Evolutionary conservation across 1,140 invertebrate species (phyloP).

Genomic region (Conus ventricosus): DNA sequence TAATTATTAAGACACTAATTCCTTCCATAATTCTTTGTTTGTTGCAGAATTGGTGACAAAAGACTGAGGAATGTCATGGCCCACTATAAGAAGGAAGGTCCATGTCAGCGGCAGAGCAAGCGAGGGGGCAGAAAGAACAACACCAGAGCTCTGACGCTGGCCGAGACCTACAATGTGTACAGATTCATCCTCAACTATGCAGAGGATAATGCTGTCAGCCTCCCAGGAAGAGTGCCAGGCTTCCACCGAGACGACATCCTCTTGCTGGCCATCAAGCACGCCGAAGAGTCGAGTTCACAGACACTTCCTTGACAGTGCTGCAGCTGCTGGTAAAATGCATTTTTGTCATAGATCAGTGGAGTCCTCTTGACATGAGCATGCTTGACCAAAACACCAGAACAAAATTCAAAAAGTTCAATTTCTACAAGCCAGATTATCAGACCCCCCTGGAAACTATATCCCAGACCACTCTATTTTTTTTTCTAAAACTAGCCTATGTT

Average conservation of each 20-base stretch:
- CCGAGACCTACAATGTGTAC: conserved; percentile 43
- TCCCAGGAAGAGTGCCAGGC: conserved; percentile 54
- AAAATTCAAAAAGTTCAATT: too few relatives aligned
- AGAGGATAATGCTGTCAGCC: conserved; percentile 43
- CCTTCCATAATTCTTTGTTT: neutral
- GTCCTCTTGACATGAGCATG: too few relatives aligned
- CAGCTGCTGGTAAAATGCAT: too few relatives aligned
- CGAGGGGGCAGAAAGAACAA: conserved; percentile 33
- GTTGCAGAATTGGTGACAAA: conserved; percentile 37
- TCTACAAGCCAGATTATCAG: too few relatives aligned
- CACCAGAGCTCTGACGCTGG: conserved; percentile 25
- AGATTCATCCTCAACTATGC: conserved; percentile 49
- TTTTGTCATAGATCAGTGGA: too few relatives aligned
- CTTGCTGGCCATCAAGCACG: conserved; percentile 78
- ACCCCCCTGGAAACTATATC: too few relatives aligned
- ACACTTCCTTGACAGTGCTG: conserved; percentile 22
- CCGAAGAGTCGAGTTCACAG: conserved; percentile 78
- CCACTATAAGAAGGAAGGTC: conserved; percentile 42
- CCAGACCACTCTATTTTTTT: too few relatives aligned
- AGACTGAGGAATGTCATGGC: conserved; percentile 29
- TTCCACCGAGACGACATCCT: conserved; percentile 44
- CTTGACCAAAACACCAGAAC: too few relatives aligned
- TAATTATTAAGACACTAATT: too few relatives aligned
- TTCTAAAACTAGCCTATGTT: too few relatives aligned
- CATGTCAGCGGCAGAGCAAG: conserved; percentile 26